Percentiles rank a stretch among this genome's conserved stretches.
Evolutionary conservation across 2,113 vertebrate genomes (phyloP).

Genomic region (Danionella cerebrum): DNA sequence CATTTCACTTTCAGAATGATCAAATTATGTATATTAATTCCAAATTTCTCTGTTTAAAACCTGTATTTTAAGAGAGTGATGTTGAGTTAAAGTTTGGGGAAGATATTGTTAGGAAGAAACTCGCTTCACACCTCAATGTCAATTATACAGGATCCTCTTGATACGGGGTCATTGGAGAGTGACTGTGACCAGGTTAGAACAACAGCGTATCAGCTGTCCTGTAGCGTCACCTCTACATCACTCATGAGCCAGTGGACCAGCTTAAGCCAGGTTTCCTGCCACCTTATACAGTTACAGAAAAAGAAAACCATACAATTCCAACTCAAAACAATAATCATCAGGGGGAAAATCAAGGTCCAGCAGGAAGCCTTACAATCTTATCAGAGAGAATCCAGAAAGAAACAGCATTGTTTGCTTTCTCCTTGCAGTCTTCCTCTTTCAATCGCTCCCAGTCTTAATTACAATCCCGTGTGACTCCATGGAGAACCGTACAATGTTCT

Average conservation of each 20-base stretch:
- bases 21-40: no score
- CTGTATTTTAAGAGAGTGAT: no score
- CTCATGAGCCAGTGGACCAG: conserved; percentile 25
- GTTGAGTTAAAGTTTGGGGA: no score
- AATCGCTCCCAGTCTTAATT: conserved; percentile 14
- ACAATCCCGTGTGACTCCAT: conserved; percentile 46
- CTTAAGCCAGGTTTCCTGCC: conserved; percentile 1
- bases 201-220: conserved; percentile 22
- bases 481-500: conserved; percentile 47
- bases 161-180: conserved; percentile 18
- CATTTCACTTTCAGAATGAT: no score
- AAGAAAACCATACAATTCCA: neutral
- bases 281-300: neutral
- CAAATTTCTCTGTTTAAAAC: no score
- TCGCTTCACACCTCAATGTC: no score
- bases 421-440: neutral
- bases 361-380: conserved; percentile 4
- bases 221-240: conserved; percentile 33
- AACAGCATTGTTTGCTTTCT: neutral
- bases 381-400: conserved; percentile 4
- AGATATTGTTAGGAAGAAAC: no score
- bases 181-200: conserved; percentile 19
- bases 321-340: neutral
- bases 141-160: conserved; percentile 14
- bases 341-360: neutral